Evolutionary conservation across 2,888 invertebrate genomes (phyloP), one percentile per base, ranked within the genome.

Genomic region (Seira sanloemensis): DNA sequence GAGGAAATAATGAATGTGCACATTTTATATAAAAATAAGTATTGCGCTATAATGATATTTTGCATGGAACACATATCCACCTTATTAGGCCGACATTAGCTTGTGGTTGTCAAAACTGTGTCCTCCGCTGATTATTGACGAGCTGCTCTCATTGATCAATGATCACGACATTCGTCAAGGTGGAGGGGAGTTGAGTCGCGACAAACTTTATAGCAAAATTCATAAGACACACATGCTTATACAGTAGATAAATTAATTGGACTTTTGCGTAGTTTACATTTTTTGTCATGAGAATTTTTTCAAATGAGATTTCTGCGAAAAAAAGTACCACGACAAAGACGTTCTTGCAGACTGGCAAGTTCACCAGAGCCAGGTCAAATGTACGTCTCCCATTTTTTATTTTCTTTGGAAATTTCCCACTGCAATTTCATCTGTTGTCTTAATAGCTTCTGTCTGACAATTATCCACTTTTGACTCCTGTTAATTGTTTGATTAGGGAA

Each of bases 151-250:
- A 82, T 78, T 78, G 78, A 78, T 58, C 72, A 78, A 46, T 69
- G 82, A 82, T 82, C 82, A 82, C 82, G 82, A 82, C 82, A 77
- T 23, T 23, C 69, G 73, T 82, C 82, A 82, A 82, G 82, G 82
- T 82, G 78, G 78, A 78, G 78, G 78, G 72, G 72, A 72, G n/a
- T n/a, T n/a, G n/a, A n/a, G n/a, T n/a, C n/a, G n/a, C n/a, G n/a
- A n/a, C n/a, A n/a, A n/a, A n/a, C n/a, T n/a, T n/a, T n/a, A n/a
- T n/a, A n/a, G n/a, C n/a, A n/a, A n/a, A n/a, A n/a, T n/a, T n/a
- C n/a, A n/a, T n/a, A n/a, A n/a, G n/a, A n/a, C n/a, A n/a, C n/a
- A n/a, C n/a, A n/a, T n/a, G n/a, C n/a, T n/a, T n/a, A n/a, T n/a
- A n/a, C n/a, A n/a, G n/a, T n/a, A n/a, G n/a, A n/a, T n/a, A n/a